phyloP scores from a whole-genome alignment of 1,140 invertebrate species.

The Megathymus violae region DNA sequence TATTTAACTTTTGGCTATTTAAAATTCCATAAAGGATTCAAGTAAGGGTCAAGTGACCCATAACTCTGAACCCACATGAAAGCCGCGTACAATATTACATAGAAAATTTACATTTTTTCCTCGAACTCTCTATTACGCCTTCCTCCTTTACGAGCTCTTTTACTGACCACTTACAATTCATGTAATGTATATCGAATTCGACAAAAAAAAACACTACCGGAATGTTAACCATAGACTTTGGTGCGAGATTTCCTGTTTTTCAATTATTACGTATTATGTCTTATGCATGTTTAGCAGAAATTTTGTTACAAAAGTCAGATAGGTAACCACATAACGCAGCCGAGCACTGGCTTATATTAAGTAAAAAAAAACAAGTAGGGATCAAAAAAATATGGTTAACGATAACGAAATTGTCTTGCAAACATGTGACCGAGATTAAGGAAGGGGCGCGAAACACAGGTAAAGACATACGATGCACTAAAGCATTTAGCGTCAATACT shows the following conservation, averaged over 20 bases:
- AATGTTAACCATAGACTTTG: background rate
- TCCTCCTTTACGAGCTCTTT: conserved; percentile 46
- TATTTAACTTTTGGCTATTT: conserved; percentile 55
- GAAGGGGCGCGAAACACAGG: conserved; percentile 41
- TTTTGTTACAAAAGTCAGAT: background rate
- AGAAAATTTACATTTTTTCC: conserved; percentile 69
- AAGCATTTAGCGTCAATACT: conserved; percentile 19
- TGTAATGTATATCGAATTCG: conserved; percentile 53
- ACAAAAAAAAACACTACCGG: conserved; percentile 38
- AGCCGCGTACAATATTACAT: conserved; percentile 44
- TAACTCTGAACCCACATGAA: conserved; percentile 59
- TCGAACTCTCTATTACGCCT: conserved; percentile 63
- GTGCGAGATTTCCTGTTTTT: conserved; percentile 1
- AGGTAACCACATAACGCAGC: too few relatives aligned
- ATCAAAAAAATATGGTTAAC: too few relatives aligned
- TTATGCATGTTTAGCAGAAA: background rate
- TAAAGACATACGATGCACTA: conserved; percentile 41
- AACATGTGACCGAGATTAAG: conserved; percentile 6
- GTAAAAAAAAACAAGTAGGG: too few relatives aligned
- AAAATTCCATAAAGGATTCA: conserved; percentile 61
- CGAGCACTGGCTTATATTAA: too few relatives aligned
- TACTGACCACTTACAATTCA: conserved; percentile 65
- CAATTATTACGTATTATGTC: background rate
- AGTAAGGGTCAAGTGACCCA: conserved; percentile 69
- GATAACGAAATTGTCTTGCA: background rate